phyloP scores from a whole-genome alignment of 2,113 vertebrate genomes.

The Brienomyrus longianalis region DNA sequence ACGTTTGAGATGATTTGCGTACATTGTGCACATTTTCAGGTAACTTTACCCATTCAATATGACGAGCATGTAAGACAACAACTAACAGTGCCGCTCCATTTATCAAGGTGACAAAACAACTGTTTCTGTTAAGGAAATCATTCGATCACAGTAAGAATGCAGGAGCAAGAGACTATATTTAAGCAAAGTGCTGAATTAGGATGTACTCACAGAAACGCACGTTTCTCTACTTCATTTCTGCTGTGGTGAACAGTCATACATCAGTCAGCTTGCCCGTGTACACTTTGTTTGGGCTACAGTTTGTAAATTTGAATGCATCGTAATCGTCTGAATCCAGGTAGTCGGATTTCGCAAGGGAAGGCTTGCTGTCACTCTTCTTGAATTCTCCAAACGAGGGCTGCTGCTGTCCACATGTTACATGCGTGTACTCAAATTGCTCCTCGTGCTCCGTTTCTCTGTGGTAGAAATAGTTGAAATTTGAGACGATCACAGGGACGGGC shows the following conservation, averaged over 20 bases:
- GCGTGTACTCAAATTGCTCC: constrained; percentile 84
- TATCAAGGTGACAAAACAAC: constrained; percentile 16
- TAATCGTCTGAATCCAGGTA: constrained; percentile 68
- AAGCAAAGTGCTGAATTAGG: constrained; percentile 37
- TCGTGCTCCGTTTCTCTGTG: constrained; percentile 90
- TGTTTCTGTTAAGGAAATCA: constrained; percentile 20
- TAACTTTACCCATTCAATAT: constrained; percentile 20
- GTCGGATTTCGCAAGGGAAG: constrained; percentile 75
- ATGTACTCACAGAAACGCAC: constrained; percentile 32
- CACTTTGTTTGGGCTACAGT: constrained; percentile 73
- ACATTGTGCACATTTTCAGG: constrained; percentile 13
- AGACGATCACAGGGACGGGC: constrained; percentile 87
- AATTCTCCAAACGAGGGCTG: constrained; percentile 66
- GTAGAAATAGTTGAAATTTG: constrained; percentile 98
- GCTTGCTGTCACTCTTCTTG: constrained; percentile 65
- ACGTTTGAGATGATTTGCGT: constrained; percentile 14
- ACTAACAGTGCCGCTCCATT: neutral
- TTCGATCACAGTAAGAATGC: constrained; percentile 27
- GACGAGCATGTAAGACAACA: neutral
- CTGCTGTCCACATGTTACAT: constrained; percentile 85
- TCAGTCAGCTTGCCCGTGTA: constrained; percentile 79
- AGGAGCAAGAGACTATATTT: constrained; percentile 34
- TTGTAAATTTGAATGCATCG: constrained; percentile 72
- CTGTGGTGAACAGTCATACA: constrained; percentile 61
- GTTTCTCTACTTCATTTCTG: constrained; percentile 19